Evolutionary conservation across 2,797 vertebrate species (phyloP).

Genomic region (Salmo trutta): DNA sequence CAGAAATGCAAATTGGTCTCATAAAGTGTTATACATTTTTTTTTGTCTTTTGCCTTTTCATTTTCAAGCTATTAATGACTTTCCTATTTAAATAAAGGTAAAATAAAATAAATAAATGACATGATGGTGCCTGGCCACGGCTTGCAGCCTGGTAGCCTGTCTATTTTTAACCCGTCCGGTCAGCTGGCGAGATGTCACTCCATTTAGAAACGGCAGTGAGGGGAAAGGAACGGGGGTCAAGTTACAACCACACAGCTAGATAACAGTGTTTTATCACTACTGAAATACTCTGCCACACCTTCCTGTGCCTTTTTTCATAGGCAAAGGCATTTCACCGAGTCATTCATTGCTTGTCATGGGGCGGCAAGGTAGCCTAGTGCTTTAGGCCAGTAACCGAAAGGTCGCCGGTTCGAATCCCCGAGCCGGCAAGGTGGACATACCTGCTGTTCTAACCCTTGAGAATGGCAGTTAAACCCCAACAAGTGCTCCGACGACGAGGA

Average conservation of each 20-base stretch:
- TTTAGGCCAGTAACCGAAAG: too few relatives aligned
- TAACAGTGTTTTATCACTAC: neutral
- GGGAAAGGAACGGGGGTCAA: conserved; percentile 52
- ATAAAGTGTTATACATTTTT: conserved; percentile 12
- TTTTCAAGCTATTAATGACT: neutral
- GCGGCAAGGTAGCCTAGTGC: too few relatives aligned
- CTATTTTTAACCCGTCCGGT: conserved; percentile 71
- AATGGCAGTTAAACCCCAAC: too few relatives aligned
- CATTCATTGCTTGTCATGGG: neutral
- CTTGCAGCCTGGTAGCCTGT: conserved; percentile 16
- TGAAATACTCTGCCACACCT: neutral
- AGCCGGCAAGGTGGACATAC: too few relatives aligned
- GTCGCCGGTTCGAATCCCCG: too few relatives aligned
- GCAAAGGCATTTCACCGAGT: too few relatives aligned
- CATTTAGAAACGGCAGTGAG: conserved; percentile 61
- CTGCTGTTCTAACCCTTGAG: too few relatives aligned
- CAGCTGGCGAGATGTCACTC: conserved; percentile 66
- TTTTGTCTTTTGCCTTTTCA: neutral
- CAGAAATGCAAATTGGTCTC: neutral
- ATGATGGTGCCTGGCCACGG: neutral
- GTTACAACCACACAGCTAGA: conserved; percentile 58
- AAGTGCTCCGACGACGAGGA: too few relatives aligned
- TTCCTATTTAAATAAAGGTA: too few relatives aligned
- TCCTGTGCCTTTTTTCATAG: neutral
- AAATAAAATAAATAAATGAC: too few relatives aligned